A percentile compares a stretch with the other conserved stretches of the same genome.
These are phyloP conservation scores for Otus scops DNA, from an alignment of 2,797 vertebrate genomes.

Conservation along the genomic window DNA sequence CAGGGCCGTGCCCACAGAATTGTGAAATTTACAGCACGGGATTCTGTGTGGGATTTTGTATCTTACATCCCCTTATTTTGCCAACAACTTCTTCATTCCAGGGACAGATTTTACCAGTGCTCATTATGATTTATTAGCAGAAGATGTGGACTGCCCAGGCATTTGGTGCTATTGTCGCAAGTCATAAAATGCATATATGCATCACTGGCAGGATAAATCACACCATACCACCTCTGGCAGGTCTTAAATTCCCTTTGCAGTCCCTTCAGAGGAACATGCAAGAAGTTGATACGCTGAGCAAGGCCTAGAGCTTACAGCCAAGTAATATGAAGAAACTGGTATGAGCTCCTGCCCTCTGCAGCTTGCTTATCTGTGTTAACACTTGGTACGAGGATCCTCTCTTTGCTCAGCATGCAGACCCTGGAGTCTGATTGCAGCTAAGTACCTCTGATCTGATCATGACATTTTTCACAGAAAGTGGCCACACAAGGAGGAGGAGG, in stretches of 20 bases:
- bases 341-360: not conserved
- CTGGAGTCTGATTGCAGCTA: not conserved
- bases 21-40: too few species aligned
- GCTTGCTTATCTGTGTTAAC: not conserved
- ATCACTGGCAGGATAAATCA: not conserved
- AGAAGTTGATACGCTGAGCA: not conserved
- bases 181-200: not conserved
- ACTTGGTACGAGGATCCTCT: not conserved
- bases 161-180: not conserved
- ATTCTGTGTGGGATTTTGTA: not conserved
- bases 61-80: not conserved
- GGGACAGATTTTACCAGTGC: not conserved
- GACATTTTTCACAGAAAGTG: not conserved
- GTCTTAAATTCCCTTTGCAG: not conserved
- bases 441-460: not conserved
- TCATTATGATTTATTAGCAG: not conserved
- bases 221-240: not conserved
- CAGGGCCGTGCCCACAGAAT: not conserved
- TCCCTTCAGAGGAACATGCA: not conserved
- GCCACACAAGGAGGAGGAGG: not conserved
- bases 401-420: not conserved
- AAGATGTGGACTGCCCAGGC: not conserved
- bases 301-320: not conserved
- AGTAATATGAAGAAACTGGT: not conserved
- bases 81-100: not conserved